Base-by-base conservation (phyloP, 2,888 invertebrate species). In the Eupelmus urozonus region DNA sequence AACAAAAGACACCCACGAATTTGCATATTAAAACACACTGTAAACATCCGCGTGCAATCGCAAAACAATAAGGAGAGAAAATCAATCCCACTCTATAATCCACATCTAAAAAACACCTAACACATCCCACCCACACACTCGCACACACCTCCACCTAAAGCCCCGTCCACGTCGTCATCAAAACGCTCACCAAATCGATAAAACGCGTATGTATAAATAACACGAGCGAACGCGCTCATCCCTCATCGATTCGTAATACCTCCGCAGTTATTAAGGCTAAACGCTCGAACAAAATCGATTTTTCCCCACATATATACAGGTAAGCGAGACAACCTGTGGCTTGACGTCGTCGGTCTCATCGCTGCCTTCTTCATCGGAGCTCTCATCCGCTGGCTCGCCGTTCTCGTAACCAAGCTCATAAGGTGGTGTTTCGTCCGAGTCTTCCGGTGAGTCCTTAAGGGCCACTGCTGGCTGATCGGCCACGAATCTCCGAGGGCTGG, bases 291-390 rank as follows among this genome's bases (percentile, higher is more conserved):
- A 9, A 49, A 40, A 20, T 63, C 18, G n/a, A 53, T 49, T 2
- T 13, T 59, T n/a, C n/a, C 7, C 16, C 27, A 23, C 45, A 4
- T 29, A 67, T 18, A 53, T 0, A 1, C 5, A 20, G 16, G 5
- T 18, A 20, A 20, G 20, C 18, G 27, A 53, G 57, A 23, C 53
- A 66, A 80, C 80, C 80, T 80, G 80, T 71, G 74, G 74, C 66
- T 77, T 75, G 40, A 51, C 69, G 20, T 77, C 73, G 65, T 80
- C 73, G 27, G 16, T 57, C 18, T 74, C 75, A 25, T 80, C 80
- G 51, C n/a, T 71, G 11, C 49, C 45, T 5, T 3, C 9, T 34
- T 34, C n/a, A 25, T 73, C 77, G 2, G 75, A 69, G 65, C 67
- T 73, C 11, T 63, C 42, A 7, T 2, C 42, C 20, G 9, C 45